phyloP scores from a whole-genome alignment of 2,113 vertebrate genomes.

The Hiodon tergisus region DNA sequence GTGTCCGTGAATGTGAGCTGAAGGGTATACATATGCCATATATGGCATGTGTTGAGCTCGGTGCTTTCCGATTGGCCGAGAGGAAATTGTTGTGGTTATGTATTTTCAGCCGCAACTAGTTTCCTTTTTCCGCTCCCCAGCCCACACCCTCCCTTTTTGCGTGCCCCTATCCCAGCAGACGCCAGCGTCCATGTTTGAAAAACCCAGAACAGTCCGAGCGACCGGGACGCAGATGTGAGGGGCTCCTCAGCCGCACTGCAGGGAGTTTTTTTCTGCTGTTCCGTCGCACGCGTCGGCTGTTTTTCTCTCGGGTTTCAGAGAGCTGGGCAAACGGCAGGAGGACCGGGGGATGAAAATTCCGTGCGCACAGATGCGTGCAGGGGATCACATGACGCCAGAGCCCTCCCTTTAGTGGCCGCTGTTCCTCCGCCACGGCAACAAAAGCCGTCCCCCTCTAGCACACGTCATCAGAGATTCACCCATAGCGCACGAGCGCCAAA shows the following conservation, averaged over 20 bases:
- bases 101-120: slow-evolving; percentile 62
- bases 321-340: neutral
- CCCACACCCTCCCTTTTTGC: slow-evolving; percentile 33
- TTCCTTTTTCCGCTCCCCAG: slow-evolving; percentile 64
- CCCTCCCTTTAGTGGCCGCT: too few species aligned
- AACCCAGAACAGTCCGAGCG: too few species aligned
- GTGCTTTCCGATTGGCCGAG: slow-evolving; percentile 66
- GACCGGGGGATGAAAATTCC: neutral
- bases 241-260: neutral
- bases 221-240: too few species aligned
- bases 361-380: neutral
- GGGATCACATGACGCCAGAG: too few species aligned
- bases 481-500: too few species aligned
- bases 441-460: too few species aligned
- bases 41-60: slow-evolving; percentile 75
- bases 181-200: neutral
- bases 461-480: too few species aligned
- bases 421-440: too few species aligned
- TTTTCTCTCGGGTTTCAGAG: neutral
- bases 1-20: slow-evolving; percentile 42
- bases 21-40: slow-evolving; percentile 62
- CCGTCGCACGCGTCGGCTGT: neutral
- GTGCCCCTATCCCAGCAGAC: neutral
- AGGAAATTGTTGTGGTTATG: slow-evolving; percentile 59
- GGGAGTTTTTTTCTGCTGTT: neutral